Conservation (phyloP, 2,888 invertebrate genomes). For the Tupiocoris notatus region DNA sequence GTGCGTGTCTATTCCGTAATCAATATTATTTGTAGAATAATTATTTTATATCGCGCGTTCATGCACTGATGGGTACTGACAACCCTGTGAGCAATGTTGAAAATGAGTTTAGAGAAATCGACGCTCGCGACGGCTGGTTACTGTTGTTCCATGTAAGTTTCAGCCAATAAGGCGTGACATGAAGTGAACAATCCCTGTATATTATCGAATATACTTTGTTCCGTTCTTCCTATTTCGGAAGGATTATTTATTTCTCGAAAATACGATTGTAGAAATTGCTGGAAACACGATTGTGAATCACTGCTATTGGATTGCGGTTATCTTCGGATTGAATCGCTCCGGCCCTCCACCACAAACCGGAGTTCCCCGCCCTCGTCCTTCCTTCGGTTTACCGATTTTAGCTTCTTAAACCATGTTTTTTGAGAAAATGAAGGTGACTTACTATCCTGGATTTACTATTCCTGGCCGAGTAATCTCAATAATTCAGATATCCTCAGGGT, state of each 20-base stretch:
- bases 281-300: not conserved
- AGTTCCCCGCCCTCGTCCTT: not conserved
- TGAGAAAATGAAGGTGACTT: no score
- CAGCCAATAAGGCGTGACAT: slow-evolving; percentile 27
- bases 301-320: not conserved
- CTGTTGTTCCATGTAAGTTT: slow-evolving; percentile 67
- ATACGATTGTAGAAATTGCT: no score
- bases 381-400: no score
- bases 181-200: slow-evolving; percentile 7
- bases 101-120: slow-evolving; percentile 71
- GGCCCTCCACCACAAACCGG: no score
- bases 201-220: not conserved
- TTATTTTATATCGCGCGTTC: slow-evolving; percentile 33
- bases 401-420: no score
- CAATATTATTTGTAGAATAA: not conserved
- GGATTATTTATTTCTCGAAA: no score
- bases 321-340: not conserved
- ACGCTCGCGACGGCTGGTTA: slow-evolving; percentile 68
- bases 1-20: not conserved
- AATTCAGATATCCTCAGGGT: no score
- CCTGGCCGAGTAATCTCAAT: no score
- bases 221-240: not conserved
- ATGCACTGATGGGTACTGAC: slow-evolving; percentile 44
- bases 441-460: no score
- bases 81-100: slow-evolving; percentile 58